phyloP scores from a whole-genome alignment of 2,888 invertebrate species.

The Tipula unca region DNA sequence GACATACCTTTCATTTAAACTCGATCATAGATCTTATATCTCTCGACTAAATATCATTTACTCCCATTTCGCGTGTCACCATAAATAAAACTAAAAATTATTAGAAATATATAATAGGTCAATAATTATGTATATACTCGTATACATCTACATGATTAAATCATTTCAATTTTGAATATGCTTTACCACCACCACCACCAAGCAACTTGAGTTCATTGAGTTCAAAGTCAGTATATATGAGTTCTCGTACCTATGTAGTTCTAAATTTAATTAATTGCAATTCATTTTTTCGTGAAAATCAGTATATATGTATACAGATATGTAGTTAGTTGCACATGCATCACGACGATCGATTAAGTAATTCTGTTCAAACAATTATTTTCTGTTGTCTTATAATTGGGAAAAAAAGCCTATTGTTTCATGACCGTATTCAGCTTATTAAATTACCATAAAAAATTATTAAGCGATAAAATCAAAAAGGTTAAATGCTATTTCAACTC shows the following conservation, averaged over 20 bases:
- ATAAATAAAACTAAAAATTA: neutral
- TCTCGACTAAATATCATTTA: neutral
- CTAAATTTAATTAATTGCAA: too few species aligned
- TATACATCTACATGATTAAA: neutral
- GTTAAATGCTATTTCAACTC: neutral
- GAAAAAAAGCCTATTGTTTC: neutral
- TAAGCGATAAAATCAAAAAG: neutral
- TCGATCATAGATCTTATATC: neutral
- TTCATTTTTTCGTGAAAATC: too few species aligned
- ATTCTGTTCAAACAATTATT: neutral
- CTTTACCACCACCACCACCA: neutral
- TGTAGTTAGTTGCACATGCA: neutral
- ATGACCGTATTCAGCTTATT: neutral
- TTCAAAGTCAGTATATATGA: neutral
- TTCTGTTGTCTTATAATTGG: constrained; percentile 1
- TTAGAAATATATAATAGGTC: neutral
- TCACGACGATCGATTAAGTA: neutral
- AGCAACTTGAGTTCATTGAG: neutral
- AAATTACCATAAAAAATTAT: neutral
- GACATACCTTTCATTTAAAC: neutral
- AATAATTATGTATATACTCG: neutral
- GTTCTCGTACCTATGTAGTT: neutral
- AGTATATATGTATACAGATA: too few species aligned
- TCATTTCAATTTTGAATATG: neutral
- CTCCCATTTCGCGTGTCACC: neutral